A percentile compares a stretch with the other conserved stretches of the same genome.
These are phyloP conservation scores for Ficedula albicollis DNA, from an alignment of 2,797 vertebrate species.

Conservation along the genomic window DNA sequence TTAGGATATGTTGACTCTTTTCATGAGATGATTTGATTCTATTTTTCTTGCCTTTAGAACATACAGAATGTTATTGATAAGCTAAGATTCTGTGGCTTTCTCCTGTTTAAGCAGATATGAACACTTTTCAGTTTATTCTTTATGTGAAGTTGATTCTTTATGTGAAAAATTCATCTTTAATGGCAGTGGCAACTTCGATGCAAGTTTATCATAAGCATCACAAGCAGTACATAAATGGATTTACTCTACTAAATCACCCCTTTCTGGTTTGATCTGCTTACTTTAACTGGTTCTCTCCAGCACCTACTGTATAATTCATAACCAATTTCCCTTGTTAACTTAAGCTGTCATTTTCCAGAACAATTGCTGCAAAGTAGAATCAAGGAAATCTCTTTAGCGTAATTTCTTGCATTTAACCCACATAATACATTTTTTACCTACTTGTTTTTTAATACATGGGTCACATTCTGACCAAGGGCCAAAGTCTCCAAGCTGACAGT, in stretches of 20 bases:
- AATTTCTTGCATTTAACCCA: neutral
- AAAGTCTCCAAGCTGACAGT: conserved; percentile 86
- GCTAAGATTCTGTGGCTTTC: neutral
- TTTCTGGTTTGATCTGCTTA: neutral
- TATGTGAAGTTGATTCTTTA: neutral
- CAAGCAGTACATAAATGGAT: neutral
- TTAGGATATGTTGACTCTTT: neutral
- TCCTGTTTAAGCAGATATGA: neutral
- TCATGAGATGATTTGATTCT: neutral
- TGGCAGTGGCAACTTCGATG: neutral
- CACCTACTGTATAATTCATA: neutral
- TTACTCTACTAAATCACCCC: neutral
- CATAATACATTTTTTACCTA: conserved; percentile 32
- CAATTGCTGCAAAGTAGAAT: neutral
- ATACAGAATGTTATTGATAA: neutral
- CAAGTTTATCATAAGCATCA: neutral
- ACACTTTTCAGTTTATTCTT: neutral
- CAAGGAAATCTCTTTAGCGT: neutral
- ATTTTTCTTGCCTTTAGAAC: neutral
- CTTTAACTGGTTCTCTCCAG: neutral
- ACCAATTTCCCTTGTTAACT: neutral
- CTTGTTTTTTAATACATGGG: conserved; percentile 87
- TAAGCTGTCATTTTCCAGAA: neutral
- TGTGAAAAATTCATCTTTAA: neutral
- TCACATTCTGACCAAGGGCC: conserved; percentile 90